Evolutionary conservation across 2,888 invertebrate species (phyloP), one percentile per base, ranked within the genome.

Genomic region (Cosmia pyralina): DNA sequence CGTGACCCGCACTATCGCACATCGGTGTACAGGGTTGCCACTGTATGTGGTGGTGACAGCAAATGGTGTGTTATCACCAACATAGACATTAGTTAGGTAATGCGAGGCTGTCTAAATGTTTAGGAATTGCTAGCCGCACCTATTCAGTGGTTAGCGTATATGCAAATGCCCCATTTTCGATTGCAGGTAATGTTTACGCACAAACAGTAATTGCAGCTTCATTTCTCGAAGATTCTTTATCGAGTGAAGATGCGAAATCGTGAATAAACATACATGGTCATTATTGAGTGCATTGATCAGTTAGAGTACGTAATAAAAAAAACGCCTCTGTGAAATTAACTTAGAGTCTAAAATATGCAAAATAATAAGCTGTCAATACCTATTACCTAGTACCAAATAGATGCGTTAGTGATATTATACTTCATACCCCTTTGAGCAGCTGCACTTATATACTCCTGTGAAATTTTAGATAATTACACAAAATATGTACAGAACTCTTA

Each of bases 1-100:
- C 82, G 88, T 88, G 92, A 92, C 92, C 89, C 77, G 82, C 75
- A 80, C 87, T 91, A 92, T 92, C 93, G 84, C 81, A 83, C 85
- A 90, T 91, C 90, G 81, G 78, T 80, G 81, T 72, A 65, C 69
- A 89, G 88, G 90, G 90, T 46, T 89, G 86, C 72, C 73, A 73
- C 76, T 53, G 78, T 34, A 15, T 17, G 13, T 28, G 46, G 11
- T 59, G 53, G 52, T 72, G 81, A 65, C 76, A 64, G 15, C 19
- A 5, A 17, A 64, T 17, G 38, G 11, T 46, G 41, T 59, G 22
- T 17, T 65, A 60, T 78, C 78, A 60, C 44, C 46, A 60, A 55
- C 34, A 11, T 0, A 48, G 15, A 69, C 50, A 57, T 63, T 46
- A 38, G 22, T 70, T 57, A 50, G 44, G 34, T 19, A 57, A 57